Evolutionary conservation across 2,888 invertebrate species (phyloP).

Genomic region (Endomychus coccineus): DNA sequence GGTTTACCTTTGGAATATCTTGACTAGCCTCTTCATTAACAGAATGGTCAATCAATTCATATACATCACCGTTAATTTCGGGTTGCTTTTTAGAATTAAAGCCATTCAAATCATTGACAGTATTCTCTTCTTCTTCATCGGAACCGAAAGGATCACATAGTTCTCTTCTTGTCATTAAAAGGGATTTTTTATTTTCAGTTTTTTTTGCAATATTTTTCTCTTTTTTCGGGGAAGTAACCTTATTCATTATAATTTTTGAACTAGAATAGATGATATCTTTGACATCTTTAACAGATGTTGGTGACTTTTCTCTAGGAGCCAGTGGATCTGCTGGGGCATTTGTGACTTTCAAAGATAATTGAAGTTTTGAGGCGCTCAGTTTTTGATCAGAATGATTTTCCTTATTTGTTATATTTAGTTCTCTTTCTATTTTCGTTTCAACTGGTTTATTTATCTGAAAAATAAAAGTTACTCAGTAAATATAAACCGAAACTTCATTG

Average conservation of each 20-base stretch:
- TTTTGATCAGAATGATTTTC: constrained; percentile 25
- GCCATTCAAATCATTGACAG: constrained; percentile 23
- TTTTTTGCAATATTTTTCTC: constrained; percentile 61
- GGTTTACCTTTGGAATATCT: constrained; percentile 39
- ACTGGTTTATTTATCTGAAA: no score
- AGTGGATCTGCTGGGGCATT: constrained; percentile 30
- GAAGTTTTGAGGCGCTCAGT: constrained; percentile 32
- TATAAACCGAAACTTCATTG: no score
- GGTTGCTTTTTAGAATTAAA: constrained; percentile 19
- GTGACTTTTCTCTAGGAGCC: constrained; percentile 45
- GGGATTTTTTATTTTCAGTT: constrained; percentile 34
- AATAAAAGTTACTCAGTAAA: no score
- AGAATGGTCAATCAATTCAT: constrained; percentile 21
- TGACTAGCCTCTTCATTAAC: constrained; percentile 27
- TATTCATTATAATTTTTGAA: constrained; percentile 62
- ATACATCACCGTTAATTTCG: constrained; percentile 30
- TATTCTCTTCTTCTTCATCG: constrained; percentile 70
- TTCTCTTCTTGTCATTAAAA: constrained; percentile 78
- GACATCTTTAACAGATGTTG: constrained; percentile 59
- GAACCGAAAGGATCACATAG: constrained; percentile 86
- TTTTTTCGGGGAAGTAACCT: constrained; percentile 64
- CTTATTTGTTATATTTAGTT: constrained; percentile 30
- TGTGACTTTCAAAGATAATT: constrained; percentile 36
- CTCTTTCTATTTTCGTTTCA: no score
- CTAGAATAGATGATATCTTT: constrained; percentile 63